Evolutionary conservation across 2,888 invertebrate species (phyloP).

Genomic region (Harpalus rufipes): DNA sequence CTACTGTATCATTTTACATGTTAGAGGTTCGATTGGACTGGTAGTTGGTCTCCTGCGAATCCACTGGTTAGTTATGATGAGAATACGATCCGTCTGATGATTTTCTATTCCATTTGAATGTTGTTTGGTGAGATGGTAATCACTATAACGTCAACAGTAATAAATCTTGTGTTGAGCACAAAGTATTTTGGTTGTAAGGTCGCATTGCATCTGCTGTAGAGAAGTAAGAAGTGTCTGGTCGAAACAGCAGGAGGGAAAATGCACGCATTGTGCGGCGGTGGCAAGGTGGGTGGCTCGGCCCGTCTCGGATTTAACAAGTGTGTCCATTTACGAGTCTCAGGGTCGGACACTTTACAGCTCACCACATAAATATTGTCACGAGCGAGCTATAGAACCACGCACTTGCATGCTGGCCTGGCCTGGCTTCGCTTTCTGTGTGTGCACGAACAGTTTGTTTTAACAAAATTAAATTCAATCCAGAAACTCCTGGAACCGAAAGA

Average conservation of each 20-base stretch:
- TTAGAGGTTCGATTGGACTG: neutral
- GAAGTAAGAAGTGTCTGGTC: constrained; percentile 15
- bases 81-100: neutral
- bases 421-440: neutral
- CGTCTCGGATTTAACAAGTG: constrained; percentile 72
- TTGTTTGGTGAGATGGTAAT: constrained; percentile 4
- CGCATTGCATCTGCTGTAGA: constrained; percentile 25
- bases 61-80: too few species aligned
- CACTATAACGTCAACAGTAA: constrained; percentile 1
- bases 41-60: neutral
- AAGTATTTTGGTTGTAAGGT: constrained; percentile 15
- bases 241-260: constrained; percentile 42
- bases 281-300: constrained; percentile 71
- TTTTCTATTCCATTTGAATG: constrained; percentile 3
- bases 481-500: too few species aligned
- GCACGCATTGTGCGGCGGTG: constrained; percentile 67
- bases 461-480: too few species aligned
- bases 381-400: constrained; percentile 32
- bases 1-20: constrained; percentile 15
- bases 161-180: constrained; percentile 4
- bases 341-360: constrained; percentile 69
- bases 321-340: constrained; percentile 71
- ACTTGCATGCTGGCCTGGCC: neutral
- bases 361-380: constrained; percentile 71
- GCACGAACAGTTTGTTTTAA: neutral